Evolutionary conservation across 1,140 invertebrate species (phyloP), one percentile per base, ranked within the genome.

Genomic region (Leptonema lineaticorne): DNA sequence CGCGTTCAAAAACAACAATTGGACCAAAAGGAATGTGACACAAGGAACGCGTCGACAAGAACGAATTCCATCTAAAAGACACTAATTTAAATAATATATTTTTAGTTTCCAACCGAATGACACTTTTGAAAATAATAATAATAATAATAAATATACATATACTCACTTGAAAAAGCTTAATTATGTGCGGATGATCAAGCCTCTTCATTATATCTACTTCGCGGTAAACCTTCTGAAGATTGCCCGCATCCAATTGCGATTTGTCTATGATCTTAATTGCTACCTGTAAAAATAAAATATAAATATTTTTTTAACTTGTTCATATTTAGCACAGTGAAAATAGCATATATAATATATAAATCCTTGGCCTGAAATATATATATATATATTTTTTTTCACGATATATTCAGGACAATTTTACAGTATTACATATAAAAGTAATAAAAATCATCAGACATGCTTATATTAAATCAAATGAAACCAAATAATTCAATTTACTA

Each of bases 131-230:
- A 50, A 20, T 6, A 22, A 16, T 24, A 9, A 46, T 9, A 46
- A 9, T 48, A 48, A 33, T 7, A 48, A 48, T 20, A 48, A 4
- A 48, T 20, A 20, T 3, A 62, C 9, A 22, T 11, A 2, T 57
- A 74, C 75, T 84, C 81, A 96, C 94, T 90, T 99, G 96, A 84
- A 98, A 99, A 65, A 99, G 86, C 83, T 95, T 92, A 78, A 99
- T 95, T 76, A 99, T 97, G 83, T 99, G 93, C 48, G 95, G 95
- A 88, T 99, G 97, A 76, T 92, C 89, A 74, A 99, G 85, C 75
- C 92, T 89, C 82, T 97, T 97, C 91, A 99, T 95, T 75, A 99
- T 98, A 78, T 97, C 90, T 73, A 99, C 95, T 88, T 99, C 97
- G 67, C 97, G 87, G 84, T 97, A 95, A 71, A 99, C 95, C 86